Base-by-base conservation (phyloP, 37 sponge, comb jelly and placozoan species). In the Halisarca cf. caerulea region DNA sequence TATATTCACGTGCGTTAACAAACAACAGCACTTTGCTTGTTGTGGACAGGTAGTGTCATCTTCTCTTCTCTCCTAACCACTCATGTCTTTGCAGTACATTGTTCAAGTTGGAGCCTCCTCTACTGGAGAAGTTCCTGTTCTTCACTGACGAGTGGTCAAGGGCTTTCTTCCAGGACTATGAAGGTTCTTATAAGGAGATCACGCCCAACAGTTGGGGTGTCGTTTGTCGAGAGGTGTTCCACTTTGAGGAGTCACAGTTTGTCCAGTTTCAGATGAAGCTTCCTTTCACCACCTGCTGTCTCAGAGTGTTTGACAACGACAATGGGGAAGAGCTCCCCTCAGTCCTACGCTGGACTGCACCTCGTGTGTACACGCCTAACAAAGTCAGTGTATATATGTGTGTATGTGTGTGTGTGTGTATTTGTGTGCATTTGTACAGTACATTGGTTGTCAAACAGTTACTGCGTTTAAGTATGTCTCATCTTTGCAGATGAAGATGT, bases 221-320 rank as follows among this genome's bases (percentile, higher is more conserved):
- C 3, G 37, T 96, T 11, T 89, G 42, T 23, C 11, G 93, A 47
- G 93, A 88, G 62, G 87, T 86, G 35, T 83, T 94, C 54, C 79
- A 53, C 30, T 82, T 90, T 23, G 66, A 77, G 34, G 77, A 79
- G 53, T 24, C 75, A 27, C 86, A 87, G 57, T 43, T 86, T 17
- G 27, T 80, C 33, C 81, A 57, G 21, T 59, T 83, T 61, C 80
- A 42, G 58, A 14, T 89, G 59, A 59, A 60, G 40, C 57, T 81
- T 27, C 80, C 90, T 0, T 9, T 89, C 58, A 2, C 54, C 27
- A 71, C 85, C 21, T 66, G 66, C 51, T 86, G 73, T n/a, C 82
- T 97, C 11, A 72, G 93, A 61, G 88, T 95, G 28, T 71, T 97
- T 2, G 82, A 97, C 87, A 97, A 97, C 42, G 98, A 97, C 86